Evolutionary conservation across 2,888 invertebrate genomes (phyloP), one percentile per base, ranked within the genome.

Genomic region (Theretra japonica): DNA sequence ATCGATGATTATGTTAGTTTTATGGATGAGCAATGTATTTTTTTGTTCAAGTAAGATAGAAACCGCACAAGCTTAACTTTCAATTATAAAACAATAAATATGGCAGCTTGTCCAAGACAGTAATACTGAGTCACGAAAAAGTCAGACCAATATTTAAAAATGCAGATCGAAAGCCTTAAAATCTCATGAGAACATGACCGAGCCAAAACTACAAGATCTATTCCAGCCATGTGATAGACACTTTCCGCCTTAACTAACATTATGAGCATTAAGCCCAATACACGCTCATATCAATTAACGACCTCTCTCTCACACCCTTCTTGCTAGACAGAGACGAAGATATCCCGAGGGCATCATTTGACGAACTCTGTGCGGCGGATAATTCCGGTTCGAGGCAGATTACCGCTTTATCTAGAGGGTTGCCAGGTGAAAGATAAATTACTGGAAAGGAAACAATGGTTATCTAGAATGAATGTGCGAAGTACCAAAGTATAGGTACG

Each of bases 341-440:
- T 41, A 23, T 25, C 69, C 69, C 69, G 23, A 41, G 58, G 69
- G 69, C 58, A 19, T 58, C 7, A 58, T 70, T 70, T 58, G 58
- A 57, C 56, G 57, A 57, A 70, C 56, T 57, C 21, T 68, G 41
- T 33, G 72, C 72, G 74, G 71, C 71, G 73, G 76, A 71, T 74
- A 72, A 73, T 72, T 70, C 73, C 73, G 72, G 73, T 71, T 71
- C 41, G 72, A 65, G 62, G 69, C 73, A 73, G 74, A 73, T 76
- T 73, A 75, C 70, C 50, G 76, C 62, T 72, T 74, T 74, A 74
- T 76, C 71, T 75, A 70, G 72, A 71, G 71, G 73, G 65, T 65
- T 65, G 48, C 65, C 30, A 62, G 41, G n/a, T 41, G 1, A 33
- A 3, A 21, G n/a, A 21, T 15, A 15, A 58, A 21, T 11, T 25